These are phyloP conservation scores for Ochotona princeps DNA, from an alignment of 2,113 vertebrate genomes.

Conservation along the genomic window DNA sequence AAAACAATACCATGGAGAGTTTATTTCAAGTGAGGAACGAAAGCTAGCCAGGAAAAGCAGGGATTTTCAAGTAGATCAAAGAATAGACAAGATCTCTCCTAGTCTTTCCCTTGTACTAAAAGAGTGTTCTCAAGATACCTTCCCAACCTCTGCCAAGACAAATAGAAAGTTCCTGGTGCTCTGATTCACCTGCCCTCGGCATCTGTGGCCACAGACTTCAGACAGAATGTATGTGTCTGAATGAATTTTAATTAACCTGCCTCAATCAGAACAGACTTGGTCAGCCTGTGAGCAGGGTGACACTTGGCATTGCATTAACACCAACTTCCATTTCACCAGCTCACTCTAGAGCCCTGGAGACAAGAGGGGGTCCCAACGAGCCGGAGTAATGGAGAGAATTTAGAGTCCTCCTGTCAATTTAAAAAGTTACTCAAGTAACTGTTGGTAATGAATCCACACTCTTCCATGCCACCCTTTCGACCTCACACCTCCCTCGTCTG, in stretches of 20 bases:
- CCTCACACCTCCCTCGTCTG: constrained; percentile 32
- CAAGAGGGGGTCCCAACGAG: background rate
- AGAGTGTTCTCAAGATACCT: background rate
- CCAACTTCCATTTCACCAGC: constrained; percentile 79
- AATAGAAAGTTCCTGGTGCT: constrained; percentile 41
- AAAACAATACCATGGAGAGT: constrained; percentile 48
- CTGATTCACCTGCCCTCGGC: constrained; percentile 66
- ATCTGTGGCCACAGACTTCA: constrained; percentile 57
- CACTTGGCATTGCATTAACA: constrained; percentile 80
- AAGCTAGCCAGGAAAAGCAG: background rate
- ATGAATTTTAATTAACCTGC: constrained; percentile 87
- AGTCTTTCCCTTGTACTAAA: no score
- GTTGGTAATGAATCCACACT: constrained; percentile 83
- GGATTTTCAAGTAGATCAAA: background rate
- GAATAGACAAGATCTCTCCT: background rate
- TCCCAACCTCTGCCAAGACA: constrained; percentile 17
- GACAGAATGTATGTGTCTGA: constrained; percentile 82
- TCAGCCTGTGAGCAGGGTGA: constrained; percentile 77
- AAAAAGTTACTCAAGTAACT: constrained; percentile 83
- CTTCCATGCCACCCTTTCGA: constrained; percentile 78
- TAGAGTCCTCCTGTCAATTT: constrained; percentile 76
- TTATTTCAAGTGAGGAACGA: background rate
- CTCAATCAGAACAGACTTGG: constrained; percentile 85
- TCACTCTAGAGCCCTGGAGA: constrained; percentile 80
- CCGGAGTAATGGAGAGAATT: constrained; percentile 43